Conservation (phyloP, 2,888 invertebrate genomes). For the Unio delphinus region DNA sequence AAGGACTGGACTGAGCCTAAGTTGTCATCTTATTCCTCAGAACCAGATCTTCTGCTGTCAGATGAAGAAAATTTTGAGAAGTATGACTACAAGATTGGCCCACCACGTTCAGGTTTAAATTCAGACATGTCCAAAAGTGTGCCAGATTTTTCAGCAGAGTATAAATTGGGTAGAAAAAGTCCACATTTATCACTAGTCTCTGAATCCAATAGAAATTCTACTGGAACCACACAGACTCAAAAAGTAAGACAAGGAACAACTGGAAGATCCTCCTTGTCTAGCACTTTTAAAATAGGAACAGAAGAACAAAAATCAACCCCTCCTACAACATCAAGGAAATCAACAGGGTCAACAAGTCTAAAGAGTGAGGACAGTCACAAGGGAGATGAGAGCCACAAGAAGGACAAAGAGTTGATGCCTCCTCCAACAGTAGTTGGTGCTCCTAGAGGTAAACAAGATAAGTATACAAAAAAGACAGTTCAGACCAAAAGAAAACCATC, state of each 20-base stretch:
- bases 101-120: slow-evolving; percentile 26
- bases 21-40: slow-evolving; percentile 45
- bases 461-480: slow-evolving; percentile 41
- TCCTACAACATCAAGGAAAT: no score
- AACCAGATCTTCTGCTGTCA: slow-evolving; percentile 41
- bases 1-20: slow-evolving; percentile 27
- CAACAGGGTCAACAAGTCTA: no score
- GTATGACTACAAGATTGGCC: slow-evolving; percentile 17
- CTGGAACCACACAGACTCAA: not conserved
- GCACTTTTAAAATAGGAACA: not conserved
- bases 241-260: slow-evolving; percentile 3
- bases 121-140: slow-evolving; percentile 22
- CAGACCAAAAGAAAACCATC: slow-evolving; percentile 42
- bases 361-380: no score
- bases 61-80: slow-evolving; percentile 29
- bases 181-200: slow-evolving; percentile 1
- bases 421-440: slow-evolving; percentile 38
- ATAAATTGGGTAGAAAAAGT: slow-evolving; percentile 5
- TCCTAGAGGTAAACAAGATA: slow-evolving; percentile 30
- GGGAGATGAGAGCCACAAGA: not conserved
- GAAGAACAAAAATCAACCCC: no score
- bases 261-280: slow-evolving; percentile 16
- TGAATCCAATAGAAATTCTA: no score
- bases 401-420: slow-evolving; percentile 48
- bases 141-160: slow-evolving; percentile 20